Evolutionary conservation across 2,888 invertebrate species (phyloP), one percentile per base, ranked within the genome.

Genomic region (Patella caerulea): DNA sequence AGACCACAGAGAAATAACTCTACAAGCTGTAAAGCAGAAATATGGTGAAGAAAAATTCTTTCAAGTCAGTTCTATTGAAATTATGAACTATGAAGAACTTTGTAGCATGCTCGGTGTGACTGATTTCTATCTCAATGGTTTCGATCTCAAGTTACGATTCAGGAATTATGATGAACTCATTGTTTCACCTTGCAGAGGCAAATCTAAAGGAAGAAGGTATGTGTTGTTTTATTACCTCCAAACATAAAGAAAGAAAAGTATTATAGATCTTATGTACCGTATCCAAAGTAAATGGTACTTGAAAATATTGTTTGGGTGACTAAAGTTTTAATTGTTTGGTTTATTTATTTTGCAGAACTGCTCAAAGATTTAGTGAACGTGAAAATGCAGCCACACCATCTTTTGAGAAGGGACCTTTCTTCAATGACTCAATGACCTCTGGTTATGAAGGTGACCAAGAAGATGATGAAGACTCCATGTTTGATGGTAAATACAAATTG

Each of bases 1-100:
- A 2, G 90, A 90, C 70, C 89, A 90, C 81, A 77, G 90, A 71
- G 88, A 89, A 56, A 87, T 89, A 3, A 88, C 85, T 11, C 78
- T 91, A 73, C 88, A 90, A 78, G 89, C 90, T 19, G 90, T 91
- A 54, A 90, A 90, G 79, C 85, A 87, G 77, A 85, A 90, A 76
- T 90, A 90, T 75, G 83, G 85, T 11, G 88, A 89, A 65, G 87
- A 87, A 34, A 83, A 86, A 52, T 88, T 88, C 78, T 82, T 84
- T 74, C 81, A 79, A 80, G 89, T 89, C 81, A 88, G 89, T 76
- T 83, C 84, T 24, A 88, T 87, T 56, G 81, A 87, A 88, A 86
- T 89, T 45, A 87, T 89, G 75, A 86, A 85, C 45, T 86, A 86
- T 75, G 84, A 84, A 69, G 88, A 88, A 75, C 81, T 90, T 72